phyloP scores from a whole-genome alignment of 1,140 invertebrate genomes.

The Hycleus phaleratus region DNA sequence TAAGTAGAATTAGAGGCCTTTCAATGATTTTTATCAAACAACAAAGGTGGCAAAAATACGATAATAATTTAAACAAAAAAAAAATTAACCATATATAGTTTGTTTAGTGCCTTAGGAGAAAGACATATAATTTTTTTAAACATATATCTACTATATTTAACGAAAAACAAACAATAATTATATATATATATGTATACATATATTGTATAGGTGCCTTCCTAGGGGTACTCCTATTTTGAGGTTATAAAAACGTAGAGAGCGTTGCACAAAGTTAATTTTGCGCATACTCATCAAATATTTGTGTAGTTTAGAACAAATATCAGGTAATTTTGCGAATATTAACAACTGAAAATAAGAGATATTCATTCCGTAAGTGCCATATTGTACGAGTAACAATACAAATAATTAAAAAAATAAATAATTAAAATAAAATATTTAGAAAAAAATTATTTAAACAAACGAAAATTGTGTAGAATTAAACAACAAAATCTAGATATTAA shows the following conservation, averaged over 20 bases:
- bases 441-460: not conserved
- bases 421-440: conserved; percentile 7
- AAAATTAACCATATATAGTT: too few relatives aligned
- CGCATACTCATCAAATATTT: not conserved
- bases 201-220: not conserved
- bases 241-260: not conserved
- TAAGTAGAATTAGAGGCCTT: not conserved
- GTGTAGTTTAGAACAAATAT: not conserved
- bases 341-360: not conserved
- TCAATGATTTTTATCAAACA: not conserved
- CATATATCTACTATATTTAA: too few relatives aligned
- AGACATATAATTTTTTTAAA: conserved; percentile 21
- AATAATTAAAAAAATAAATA: conserved; percentile 16
- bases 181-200: too few relatives aligned
- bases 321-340: not conserved
- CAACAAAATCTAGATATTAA: not conserved
- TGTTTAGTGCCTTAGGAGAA: conserved; percentile 26
- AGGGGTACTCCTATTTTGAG: not conserved
- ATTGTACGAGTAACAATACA: conserved; percentile 11
- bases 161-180: too few relatives aligned
- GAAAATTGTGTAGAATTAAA: too few relatives aligned
- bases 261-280: not conserved
- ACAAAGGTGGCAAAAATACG: too few relatives aligned
- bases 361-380: conserved; percentile 31
- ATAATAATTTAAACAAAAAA: too few relatives aligned